Evolutionary conservation across 2,888 invertebrate genomes (phyloP).

Genomic region (Drosophila austrosaltans): DNA sequence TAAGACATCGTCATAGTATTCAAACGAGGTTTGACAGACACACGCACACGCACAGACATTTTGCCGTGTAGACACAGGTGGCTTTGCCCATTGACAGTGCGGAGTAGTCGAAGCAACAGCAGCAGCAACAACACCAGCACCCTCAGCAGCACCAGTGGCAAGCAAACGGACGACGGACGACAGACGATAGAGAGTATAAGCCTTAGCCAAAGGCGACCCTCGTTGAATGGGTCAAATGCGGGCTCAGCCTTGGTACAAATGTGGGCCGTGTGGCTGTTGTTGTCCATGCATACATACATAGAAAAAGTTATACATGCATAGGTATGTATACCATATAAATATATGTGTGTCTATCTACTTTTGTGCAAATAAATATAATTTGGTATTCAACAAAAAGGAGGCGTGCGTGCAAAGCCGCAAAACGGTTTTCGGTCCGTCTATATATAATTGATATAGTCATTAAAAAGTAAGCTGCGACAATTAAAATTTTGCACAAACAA

Average conservation of each 20-base stretch:
- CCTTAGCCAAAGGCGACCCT: conserved; percentile 5
- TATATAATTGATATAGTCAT: conserved; percentile 6
- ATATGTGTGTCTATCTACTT: background rate
- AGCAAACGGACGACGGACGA: background rate
- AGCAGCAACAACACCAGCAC: background rate
- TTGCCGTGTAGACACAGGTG: conserved; percentile 61
- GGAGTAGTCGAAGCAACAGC: conserved; percentile 1
- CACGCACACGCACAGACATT: conserved; percentile 19
- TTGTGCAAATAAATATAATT: conserved; percentile 16
- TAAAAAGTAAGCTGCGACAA: background rate
- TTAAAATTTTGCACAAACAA: background rate
- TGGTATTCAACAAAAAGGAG: conserved; percentile 10
- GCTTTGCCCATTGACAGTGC: conserved; percentile 43
- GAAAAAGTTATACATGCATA: background rate
- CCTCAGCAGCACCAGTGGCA: background rate
- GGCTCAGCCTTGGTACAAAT: conserved; percentile 55
- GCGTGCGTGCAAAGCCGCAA: conserved; percentile 1
- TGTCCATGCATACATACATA: background rate
- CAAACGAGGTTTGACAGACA: conserved; percentile 77
- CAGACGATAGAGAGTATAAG: background rate
- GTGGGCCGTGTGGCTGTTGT: background rate
- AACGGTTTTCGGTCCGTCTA: conserved; percentile 1
- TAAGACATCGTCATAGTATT: conserved; percentile 80
- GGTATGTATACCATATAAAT: background rate
- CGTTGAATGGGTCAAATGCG: conserved; percentile 48